phyloP scores from a whole-genome alignment of 2,888 invertebrate species.

The Ormyrus pomaceus region DNA sequence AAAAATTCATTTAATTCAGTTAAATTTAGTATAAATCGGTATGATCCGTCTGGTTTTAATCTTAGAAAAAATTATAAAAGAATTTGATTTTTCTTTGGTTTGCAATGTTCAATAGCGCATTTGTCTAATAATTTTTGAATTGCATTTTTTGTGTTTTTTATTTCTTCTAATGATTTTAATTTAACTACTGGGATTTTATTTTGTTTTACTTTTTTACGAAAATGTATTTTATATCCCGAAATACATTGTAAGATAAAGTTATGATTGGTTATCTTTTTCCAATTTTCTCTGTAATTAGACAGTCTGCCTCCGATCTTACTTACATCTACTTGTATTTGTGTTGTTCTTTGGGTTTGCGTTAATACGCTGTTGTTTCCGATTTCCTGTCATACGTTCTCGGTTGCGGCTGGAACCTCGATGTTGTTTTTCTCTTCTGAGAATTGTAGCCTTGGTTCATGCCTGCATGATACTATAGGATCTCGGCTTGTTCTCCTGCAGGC shows the following conservation, averaged over 20 bases:
- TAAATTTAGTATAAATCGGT: slow-evolving; percentile 48
- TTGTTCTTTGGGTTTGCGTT: background rate
- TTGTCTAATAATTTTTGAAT: slow-evolving; percentile 12
- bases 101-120: slow-evolving; percentile 38
- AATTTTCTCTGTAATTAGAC: background rate
- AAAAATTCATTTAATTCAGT: slow-evolving; percentile 50
- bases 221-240: background rate
- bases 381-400: background rate
- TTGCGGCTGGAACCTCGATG: background rate
- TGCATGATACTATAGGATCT: background rate
- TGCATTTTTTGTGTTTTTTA: slow-evolving; percentile 3
- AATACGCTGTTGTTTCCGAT: background rate
- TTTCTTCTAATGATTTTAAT: background rate
- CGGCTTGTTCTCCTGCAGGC: slow-evolving; percentile 14
- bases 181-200: background rate
- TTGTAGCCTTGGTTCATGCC: background rate
- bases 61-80: slow-evolving; percentile 48
- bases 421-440: background rate
- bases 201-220: background rate
- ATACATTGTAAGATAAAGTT: background rate
- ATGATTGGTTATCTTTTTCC: background rate
- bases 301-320: background rate
- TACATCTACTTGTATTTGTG: background rate
- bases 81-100: slow-evolving; percentile 41
- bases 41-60: slow-evolving; percentile 44